Percentiles rank a stretch among this genome's conserved stretches.
Evolutionary conservation across 1,140 invertebrate species (phyloP).

Genomic region (Catajapyx aquilonaris): DNA sequence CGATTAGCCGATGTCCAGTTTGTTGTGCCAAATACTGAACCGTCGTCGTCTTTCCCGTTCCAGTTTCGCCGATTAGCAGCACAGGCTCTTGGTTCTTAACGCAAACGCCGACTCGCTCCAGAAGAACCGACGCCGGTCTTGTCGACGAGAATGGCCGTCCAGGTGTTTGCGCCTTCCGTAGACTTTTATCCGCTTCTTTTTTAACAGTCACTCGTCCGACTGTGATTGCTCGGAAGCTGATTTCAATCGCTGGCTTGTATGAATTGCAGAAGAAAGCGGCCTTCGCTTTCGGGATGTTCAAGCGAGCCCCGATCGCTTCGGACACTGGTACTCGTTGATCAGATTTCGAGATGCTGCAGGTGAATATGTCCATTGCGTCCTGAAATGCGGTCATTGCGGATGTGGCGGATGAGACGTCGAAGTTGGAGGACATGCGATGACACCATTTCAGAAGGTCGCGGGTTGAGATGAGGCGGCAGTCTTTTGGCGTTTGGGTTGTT

Average conservation of each 20-base stretch:
- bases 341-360: constrained; percentile 50
- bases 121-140: constrained; percentile 45
- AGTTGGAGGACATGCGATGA: constrained; percentile 45
- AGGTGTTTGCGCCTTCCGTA: neutral
- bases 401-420: constrained; percentile 47
- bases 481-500: neutral
- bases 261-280: constrained; percentile 55
- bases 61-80: constrained; percentile 91
- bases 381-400: constrained; percentile 59
- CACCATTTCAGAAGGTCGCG: constrained; percentile 91
- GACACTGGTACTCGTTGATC: constrained; percentile 36
- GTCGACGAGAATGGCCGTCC: constrained; percentile 55
- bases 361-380: constrained; percentile 82
- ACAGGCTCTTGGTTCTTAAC: constrained; percentile 72
- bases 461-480: constrained; percentile 7
- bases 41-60: constrained; percentile 93
- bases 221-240: constrained; percentile 12
- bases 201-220: constrained; percentile 18
- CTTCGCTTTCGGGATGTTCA: constrained; percentile 64
- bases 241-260: constrained; percentile 52
- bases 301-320: constrained; percentile 47
- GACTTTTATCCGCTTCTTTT: constrained; percentile 7
- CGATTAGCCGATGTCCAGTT: constrained; percentile 61
- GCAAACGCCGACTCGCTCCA: constrained; percentile 71
- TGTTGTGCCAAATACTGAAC: constrained; percentile 79